Evolutionary conservation across 2,797 vertebrate species (phyloP).

Genomic region (Syngnathus acus): DNA sequence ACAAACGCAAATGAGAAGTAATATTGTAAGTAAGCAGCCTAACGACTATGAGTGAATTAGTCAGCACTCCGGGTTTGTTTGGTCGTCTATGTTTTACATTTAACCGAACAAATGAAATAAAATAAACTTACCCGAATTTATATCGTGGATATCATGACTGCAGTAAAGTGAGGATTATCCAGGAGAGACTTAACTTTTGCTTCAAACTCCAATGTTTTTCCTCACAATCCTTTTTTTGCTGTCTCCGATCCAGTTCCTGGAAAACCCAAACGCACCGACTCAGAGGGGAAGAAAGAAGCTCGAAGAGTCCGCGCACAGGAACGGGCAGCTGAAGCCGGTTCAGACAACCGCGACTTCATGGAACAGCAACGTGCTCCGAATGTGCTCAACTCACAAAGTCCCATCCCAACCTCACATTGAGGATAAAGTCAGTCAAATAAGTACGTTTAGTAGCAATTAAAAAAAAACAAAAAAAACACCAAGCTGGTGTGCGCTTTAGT

Average conservation of each 20-base stretch:
- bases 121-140: slow-evolving; percentile 64
- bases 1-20: background rate
- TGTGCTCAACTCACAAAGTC: background rate
- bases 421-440: slow-evolving; percentile 47
- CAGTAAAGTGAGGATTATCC: slow-evolving; percentile 41
- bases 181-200: slow-evolving; percentile 47
- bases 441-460: slow-evolving; percentile 23
- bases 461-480: slow-evolving; percentile 10
- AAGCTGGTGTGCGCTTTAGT: slow-evolving; percentile 7
- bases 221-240: slow-evolving; percentile 14
- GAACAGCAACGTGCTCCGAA: background rate
- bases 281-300: background rate
- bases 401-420: slow-evolving; percentile 23
- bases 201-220: slow-evolving; percentile 45
- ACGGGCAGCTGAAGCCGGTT: slow-evolving; percentile 17
- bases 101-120: background rate
- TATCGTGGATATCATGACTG: slow-evolving; percentile 53
- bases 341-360: background rate
- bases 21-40: too few relatives aligned
- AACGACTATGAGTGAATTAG: slow-evolving; percentile 14
- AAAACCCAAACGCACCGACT: background rate
- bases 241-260: slow-evolving; percentile 21
- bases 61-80: background rate
- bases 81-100: background rate
- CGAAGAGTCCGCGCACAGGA: background rate